Evolutionary conservation across 2,797 vertebrate genomes (phyloP).

Genomic region (Melanotaenia maccullochi): DNA sequence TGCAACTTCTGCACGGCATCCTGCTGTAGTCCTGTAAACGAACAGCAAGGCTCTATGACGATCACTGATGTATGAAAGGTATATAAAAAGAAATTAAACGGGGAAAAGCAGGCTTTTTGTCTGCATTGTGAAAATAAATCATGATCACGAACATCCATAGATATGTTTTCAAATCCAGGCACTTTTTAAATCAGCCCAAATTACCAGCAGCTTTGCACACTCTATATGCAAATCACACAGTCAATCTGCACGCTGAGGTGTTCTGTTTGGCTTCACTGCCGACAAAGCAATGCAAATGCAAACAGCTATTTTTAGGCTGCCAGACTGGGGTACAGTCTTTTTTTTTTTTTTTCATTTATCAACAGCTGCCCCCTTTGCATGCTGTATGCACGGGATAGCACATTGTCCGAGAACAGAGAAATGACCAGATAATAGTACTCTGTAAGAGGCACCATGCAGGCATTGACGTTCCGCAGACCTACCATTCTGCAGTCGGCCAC

Average conservation of each 20-base stretch:
- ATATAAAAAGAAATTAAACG: conserved; percentile 20
- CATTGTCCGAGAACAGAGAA: conserved; percentile 65
- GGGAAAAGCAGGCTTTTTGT: conserved; percentile 7
- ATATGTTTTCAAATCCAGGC: conserved; percentile 29
- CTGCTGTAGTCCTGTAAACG: conserved; percentile 34
- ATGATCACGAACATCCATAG: conserved; percentile 32
- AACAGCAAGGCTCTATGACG: conserved; percentile 46
- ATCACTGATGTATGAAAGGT: conserved; percentile 47
- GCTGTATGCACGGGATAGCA: conserved; percentile 67
- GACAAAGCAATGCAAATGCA: conserved; percentile 66
- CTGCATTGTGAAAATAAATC: conserved; percentile 60
- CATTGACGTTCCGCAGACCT: conserved; percentile 78
- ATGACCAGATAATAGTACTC: conserved; percentile 59
- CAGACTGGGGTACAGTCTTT: conserved; percentile 48
- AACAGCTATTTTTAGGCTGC: conserved; percentile 67
- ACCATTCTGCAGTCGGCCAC: conserved; percentile 98
- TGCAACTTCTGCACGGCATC: conserved; percentile 49
- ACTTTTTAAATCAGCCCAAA: conserved; percentile 35
- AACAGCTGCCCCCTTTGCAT: conserved; percentile 82
- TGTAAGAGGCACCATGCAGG: conserved; percentile 56
- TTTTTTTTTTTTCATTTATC: conserved; percentile 46
- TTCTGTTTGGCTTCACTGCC: conserved; percentile 57
- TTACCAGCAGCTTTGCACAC: conserved; percentile 27
- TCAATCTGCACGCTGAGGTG: conserved; percentile 39
- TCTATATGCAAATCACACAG: conserved; percentile 55